phyloP scores from a whole-genome alignment of 2,797 vertebrate species.

The Cossypha niveicapilla region DNA sequence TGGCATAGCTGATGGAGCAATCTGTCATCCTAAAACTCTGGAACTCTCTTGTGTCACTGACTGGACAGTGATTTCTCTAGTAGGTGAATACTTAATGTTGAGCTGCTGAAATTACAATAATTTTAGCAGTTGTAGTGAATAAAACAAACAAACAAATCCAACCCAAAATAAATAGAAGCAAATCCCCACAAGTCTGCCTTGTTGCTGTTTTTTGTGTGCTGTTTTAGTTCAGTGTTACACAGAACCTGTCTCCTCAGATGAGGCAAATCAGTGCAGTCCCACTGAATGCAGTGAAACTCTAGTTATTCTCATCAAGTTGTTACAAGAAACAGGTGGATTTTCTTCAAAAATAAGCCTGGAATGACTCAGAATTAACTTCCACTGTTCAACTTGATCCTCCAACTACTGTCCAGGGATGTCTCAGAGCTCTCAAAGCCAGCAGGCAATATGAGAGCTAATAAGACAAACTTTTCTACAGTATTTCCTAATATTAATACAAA shows the following conservation, averaged over 20 bases:
- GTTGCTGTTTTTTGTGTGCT: not conserved
- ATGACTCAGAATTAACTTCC: not conserved
- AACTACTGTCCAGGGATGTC: not conserved
- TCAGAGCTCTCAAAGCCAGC: not conserved
- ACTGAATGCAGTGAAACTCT: not conserved
- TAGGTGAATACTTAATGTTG: not conserved
- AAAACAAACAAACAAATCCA: not conserved
- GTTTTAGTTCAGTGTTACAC: not conserved
- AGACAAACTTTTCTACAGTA: accelerated
- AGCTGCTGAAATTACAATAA: not conserved
- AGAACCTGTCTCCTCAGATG: not conserved
- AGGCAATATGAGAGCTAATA: not conserved
- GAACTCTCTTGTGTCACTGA: not conserved
- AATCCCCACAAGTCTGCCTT: accelerated
- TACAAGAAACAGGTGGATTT: not conserved
- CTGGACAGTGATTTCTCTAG: not conserved
- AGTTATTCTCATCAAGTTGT: not conserved
- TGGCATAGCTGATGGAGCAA: not conserved
- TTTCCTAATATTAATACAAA: not conserved
- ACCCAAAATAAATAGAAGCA: not conserved
- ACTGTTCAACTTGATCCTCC: not conserved
- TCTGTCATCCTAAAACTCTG: not conserved
- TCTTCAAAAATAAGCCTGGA: not conserved
- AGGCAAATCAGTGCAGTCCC: not conserved
- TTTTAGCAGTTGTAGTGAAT: not conserved